Base-by-base conservation (phyloP, 2,888 invertebrate species). In the Zygogramma bicolorata region DNA sequence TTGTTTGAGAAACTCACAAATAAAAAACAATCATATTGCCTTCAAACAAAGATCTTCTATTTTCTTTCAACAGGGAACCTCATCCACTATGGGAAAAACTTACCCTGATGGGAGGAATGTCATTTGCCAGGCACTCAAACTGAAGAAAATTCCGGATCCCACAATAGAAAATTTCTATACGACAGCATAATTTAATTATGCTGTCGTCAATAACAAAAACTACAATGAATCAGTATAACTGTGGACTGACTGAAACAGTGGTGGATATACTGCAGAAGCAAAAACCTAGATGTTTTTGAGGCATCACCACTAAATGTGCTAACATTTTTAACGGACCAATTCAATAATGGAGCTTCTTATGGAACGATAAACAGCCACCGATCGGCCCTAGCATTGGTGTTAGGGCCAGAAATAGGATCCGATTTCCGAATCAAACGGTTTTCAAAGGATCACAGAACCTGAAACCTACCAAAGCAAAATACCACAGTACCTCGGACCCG, bases 401-500 rank as follows among this genome's bases (percentile, higher is more conserved):
- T 42, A 15, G 53, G 7, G n/a, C n/a, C n/a, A n/a, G n/a, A n/a
- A n/a, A n/a, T n/a, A n/a, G n/a, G n/a, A n/a, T n/a, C n/a, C n/a
- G n/a, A n/a, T n/a, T 1, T n/a, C 57, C 20, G 25, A 57, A 22
- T n/a, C n/a, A 25, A 25, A 57, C 22, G 57, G 8, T 74, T 61
- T 53, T 68, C 29, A 70, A 70, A 40, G 68, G 70, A 5, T 15
- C 61, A 13, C 42, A 49, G 34, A n/a, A n/a, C n/a, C n/a, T n/a
- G n/a, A n/a, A n/a, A n/a, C n/a, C n/a, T n/a, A n/a, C n/a, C n/a
- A n/a, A 60, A 65, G 6, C 34, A 20, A 73, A 57, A 49, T 70
- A 73, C 40, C 18, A 69, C 10, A 25, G 34, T 27, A 73, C 70
- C n/a, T 73, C n/a, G n/a, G n/a, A n/a, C n/a, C n/a, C n/a, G n/a